These are phyloP conservation scores for Helogale parvula DNA, from an alignment of 2,113 vertebrate species.

Conservation along the genomic window DNA sequence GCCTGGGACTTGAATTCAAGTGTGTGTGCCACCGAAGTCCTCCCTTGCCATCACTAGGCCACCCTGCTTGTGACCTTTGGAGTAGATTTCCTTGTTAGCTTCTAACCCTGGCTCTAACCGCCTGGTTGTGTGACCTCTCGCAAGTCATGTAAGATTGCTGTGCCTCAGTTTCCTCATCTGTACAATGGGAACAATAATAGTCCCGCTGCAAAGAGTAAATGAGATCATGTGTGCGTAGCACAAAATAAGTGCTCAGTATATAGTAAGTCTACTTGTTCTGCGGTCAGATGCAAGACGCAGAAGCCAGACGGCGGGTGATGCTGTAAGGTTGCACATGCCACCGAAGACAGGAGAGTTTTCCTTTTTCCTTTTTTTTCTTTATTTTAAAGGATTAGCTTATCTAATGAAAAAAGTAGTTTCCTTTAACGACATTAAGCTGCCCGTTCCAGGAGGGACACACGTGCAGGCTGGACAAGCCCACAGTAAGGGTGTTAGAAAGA, in stretches of 20 bases:
- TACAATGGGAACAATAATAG: neutral
- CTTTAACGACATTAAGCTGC: neutral
- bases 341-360: neutral
- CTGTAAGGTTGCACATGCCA: neutral
- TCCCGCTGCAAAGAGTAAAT: neutral
- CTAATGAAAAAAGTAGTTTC: neutral
- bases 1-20: neutral
- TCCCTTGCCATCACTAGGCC: neutral
- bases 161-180: constrained; percentile 9
- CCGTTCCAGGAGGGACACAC: neutral
- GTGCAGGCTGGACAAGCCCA: neutral
- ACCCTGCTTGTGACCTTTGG: neutral
- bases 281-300: neutral
- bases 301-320: neutral
- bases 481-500: neutral
- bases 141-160: neutral
- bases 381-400: neutral
- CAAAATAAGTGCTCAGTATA: neutral
- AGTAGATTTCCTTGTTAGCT: neutral
- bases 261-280: neutral
- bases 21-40: neutral
- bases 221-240: neutral
- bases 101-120: neutral
- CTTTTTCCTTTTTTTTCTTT: neutral
- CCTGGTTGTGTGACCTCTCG: neutral